Evolutionary conservation across 2,888 invertebrate genomes (phyloP), one percentile per base, ranked within the genome.

Genomic region (Dasypolia templi): DNA sequence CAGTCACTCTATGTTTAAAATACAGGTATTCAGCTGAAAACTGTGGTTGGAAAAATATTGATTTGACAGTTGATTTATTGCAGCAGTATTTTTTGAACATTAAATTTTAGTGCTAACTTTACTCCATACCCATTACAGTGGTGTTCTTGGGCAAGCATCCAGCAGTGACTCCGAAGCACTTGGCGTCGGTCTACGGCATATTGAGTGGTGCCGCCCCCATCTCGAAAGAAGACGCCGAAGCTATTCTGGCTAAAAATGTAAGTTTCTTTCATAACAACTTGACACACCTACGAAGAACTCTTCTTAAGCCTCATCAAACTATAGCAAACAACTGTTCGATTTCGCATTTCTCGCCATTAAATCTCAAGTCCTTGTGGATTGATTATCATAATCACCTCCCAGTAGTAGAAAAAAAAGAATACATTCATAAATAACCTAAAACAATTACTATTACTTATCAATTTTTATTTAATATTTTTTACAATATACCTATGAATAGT

Each of bases 81-180:
- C 12, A 44, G n/a, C 5, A 46, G 22, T 32, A 44, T 32, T 46
- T 46, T 17, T 32, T 22, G 49, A 6, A 19, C 0, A n/a, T 4
- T 26, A 29, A 9, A n/a, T 5, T 53, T 53, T 2, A 3, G 6
- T 46, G 46, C 11, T 65, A 39, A 62, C 26, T 39, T 46, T 17
- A 11, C 0, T 3, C 12, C 3, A 1, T 64, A 35, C 7, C 26
- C 29, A 12, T 95, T 97, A 0, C 94, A 97, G 97, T 97, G 35
- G 92, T 98, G 42, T 98, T 98, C 90, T 94, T 99, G 86, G 97
- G 97, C 12, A 97, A 97, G 85, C 97, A 97, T 90, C 97, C 97
- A 0, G 96, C 97, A 4, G 97, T 98, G 35, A 96, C 95, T 17
- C 92, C 96, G 0, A 96, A 96, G 76, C 97, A 98, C 84, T 88